Conservation (phyloP, 2,888 invertebrate species). For the Epinotia bilunana region DNA sequence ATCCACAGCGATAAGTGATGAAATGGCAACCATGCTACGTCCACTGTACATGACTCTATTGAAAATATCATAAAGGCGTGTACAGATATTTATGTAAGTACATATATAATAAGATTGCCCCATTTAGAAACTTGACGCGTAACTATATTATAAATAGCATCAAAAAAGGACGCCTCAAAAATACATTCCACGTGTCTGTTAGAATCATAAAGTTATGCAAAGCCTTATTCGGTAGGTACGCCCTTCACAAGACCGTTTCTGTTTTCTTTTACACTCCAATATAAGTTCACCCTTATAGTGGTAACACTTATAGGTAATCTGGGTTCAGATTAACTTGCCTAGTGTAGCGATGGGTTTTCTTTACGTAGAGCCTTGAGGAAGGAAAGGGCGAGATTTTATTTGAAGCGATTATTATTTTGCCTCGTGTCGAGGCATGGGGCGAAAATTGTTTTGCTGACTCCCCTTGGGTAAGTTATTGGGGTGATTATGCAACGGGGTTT, state of each 20-base stretch:
- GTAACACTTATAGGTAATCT: neutral
- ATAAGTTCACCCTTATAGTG: neutral
- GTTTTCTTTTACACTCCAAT: neutral
- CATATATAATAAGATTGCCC: too few species aligned
- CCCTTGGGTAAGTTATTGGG: conserved; percentile 20
- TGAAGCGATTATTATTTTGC: conserved; percentile 23
- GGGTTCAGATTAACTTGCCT: neutral
- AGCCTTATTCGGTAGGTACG: conserved; percentile 13
- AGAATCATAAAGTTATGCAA: conserved; percentile 32
- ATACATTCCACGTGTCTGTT: conserved; percentile 8
- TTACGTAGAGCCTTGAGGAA: neutral
- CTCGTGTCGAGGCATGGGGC: neutral
- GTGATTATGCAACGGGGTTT: conserved; percentile 9
- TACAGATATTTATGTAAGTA: too few species aligned
- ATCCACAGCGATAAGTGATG: too few species aligned
- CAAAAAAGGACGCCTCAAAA: neutral
- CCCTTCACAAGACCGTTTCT: neutral
- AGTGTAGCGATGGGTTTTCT: neutral
- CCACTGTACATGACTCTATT: too few species aligned
- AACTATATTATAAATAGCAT: neutral
- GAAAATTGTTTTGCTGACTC: conserved; percentile 21
- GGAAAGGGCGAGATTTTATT: conserved; percentile 26
- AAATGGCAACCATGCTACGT: too few species aligned
- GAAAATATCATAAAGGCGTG: too few species aligned
- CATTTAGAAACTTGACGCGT: too few species aligned